phyloP scores from a whole-genome alignment of 2,888 invertebrate genomes.

The Erpobdella octoculata region DNA sequence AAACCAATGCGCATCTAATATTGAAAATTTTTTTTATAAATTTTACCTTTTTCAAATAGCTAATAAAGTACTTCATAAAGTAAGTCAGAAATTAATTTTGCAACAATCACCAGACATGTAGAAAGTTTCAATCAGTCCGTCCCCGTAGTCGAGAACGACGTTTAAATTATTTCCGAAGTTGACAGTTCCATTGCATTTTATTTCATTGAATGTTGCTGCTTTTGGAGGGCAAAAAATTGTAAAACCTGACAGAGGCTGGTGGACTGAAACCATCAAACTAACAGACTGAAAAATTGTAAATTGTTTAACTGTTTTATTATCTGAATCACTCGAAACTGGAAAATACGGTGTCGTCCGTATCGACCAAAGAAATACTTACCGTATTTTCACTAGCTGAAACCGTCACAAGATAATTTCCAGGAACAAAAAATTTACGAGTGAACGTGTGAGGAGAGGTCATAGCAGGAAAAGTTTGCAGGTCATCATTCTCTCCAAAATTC shows the following conservation, averaged over 20 bases:
- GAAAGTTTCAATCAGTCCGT: conserved; percentile 38
- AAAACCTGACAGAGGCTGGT: conserved; percentile 40
- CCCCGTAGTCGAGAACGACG: conserved; percentile 39
- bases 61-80: neutral
- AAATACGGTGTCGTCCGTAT: too few relatives aligned
- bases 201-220: conserved; percentile 44
- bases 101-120: conserved; percentile 40
- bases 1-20: conserved; percentile 9
- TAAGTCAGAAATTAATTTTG: too few relatives aligned
- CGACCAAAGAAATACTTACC: neutral
- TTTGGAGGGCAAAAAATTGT: conserved; percentile 42
- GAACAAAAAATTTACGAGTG: conserved; percentile 39
- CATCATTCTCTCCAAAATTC: conserved; percentile 45
- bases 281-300: neutral
- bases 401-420: conserved; percentile 43
- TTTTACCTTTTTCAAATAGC: neutral
- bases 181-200: conserved; percentile 42
- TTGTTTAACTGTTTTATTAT: too few relatives aligned
- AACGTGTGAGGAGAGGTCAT: conserved; percentile 40
- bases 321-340: neutral
- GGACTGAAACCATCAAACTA: conserved; percentile 38
- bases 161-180: conserved; percentile 43
- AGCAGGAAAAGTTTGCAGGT: conserved; percentile 29
- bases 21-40: neutral
- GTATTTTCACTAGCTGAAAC: conserved; percentile 42